A percentile compares a stretch with the other conserved stretches of the same genome.
Evolutionary conservation across 2,888 invertebrate genomes (phyloP).

Genomic region (Patella pellucida): DNA sequence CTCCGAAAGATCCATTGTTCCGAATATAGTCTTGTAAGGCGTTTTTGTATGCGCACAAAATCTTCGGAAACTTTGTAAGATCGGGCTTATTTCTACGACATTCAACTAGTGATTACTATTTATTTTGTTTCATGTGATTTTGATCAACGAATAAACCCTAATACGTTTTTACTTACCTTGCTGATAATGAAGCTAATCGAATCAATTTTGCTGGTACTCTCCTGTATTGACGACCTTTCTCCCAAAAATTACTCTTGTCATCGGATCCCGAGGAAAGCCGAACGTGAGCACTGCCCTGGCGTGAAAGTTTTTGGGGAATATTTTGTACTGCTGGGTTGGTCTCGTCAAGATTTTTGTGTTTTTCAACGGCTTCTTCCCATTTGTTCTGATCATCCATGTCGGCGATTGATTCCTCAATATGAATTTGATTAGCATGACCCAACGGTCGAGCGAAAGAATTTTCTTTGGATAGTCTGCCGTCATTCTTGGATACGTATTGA

Average conservation of each 20-base stretch:
- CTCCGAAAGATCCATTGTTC: too few species aligned
- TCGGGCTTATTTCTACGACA: too few species aligned
- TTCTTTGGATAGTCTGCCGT: not conserved
- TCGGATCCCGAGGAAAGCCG: not conserved
- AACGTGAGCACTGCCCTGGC: conserved; percentile 6
- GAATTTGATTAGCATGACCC: not conserved
- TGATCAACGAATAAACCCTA: too few species aligned
- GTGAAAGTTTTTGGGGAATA: not conserved
- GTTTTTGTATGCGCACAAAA: too few species aligned
- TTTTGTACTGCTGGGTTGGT: not conserved
- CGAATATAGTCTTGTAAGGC: too few species aligned
- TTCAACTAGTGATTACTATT: too few species aligned
- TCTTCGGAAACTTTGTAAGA: too few species aligned
- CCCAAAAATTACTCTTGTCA: not conserved
- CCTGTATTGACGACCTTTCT: not conserved
- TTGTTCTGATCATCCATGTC: not conserved
- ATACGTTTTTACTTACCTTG: not conserved
- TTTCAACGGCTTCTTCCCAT: not conserved
- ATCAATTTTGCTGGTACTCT: conserved; percentile 50
- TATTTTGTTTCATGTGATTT: too few species aligned
- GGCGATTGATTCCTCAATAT: not conserved
- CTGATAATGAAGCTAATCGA: conserved; percentile 42
- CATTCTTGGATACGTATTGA: not conserved
- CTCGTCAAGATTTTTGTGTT: not conserved
- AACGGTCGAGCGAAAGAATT: not conserved